phyloP scores from a whole-genome alignment of 2,113 vertebrate genomes.

The Lampris megalopsis region DNA sequence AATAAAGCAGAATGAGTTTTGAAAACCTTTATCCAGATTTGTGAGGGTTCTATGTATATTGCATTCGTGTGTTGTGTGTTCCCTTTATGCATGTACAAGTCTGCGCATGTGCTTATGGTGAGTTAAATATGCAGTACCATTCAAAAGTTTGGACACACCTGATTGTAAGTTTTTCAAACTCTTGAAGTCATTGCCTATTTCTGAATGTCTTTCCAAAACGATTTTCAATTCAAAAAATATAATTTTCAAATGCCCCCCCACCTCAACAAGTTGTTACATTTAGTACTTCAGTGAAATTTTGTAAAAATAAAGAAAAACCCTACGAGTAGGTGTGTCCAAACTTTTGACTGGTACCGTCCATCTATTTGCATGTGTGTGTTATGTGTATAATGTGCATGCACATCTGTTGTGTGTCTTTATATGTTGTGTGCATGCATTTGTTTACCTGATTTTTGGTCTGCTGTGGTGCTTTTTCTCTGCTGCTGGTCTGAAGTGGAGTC shows the following conservation, averaged over 20 bases:
- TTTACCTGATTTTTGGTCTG: slow-evolving; percentile 94
- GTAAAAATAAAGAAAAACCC: too few relatives aligned
- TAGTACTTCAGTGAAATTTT: too few relatives aligned
- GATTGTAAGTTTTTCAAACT: too few relatives aligned
- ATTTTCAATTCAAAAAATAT: too few relatives aligned
- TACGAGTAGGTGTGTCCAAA: not conserved
- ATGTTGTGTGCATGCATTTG: slow-evolving; percentile 3
- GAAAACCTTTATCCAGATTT: too few relatives aligned
- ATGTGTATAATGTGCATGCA: slow-evolving; percentile 1
- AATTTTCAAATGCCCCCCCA: too few relatives aligned
- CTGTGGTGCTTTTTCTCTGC: slow-evolving; percentile 88
- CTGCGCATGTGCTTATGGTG: not conserved
- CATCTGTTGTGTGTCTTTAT: slow-evolving; percentile 12
- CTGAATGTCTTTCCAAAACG: too few relatives aligned
- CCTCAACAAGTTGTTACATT: too few relatives aligned
- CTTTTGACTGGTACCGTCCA: not conserved
- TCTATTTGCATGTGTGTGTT: not conserved
- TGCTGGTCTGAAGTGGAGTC: slow-evolving; percentile 86
- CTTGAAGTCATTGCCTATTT: too few relatives aligned
- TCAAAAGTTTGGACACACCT: too few relatives aligned
- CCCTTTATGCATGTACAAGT: not conserved
- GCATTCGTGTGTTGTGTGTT: not conserved
- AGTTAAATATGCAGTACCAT: too few relatives aligned
- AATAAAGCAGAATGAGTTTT: too few relatives aligned
- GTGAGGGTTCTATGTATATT: not conserved